Percentiles rank a stretch among this genome's conserved stretches.
phyloP scores from a whole-genome alignment of 1,140 invertebrate genomes.

The Trachymyrmex septentrionalis region DNA sequence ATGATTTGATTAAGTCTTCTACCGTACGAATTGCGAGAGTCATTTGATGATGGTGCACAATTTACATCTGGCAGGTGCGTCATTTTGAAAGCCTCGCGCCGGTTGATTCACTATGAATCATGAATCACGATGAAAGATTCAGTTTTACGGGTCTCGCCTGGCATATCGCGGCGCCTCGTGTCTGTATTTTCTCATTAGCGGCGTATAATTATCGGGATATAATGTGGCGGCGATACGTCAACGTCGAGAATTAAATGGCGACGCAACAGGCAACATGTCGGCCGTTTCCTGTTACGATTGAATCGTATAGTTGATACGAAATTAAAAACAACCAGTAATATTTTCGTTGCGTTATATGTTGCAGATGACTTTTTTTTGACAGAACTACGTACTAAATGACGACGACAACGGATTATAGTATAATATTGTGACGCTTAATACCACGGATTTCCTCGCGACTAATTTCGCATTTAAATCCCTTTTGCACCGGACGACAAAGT shows the following conservation, averaged over 20 bases:
- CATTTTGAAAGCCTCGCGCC: conserved; percentile 24
- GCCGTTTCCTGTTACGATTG: not conserved
- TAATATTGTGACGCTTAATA: conserved; percentile 20
- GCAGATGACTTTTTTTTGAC: not conserved
- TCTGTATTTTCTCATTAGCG: conserved; percentile 62
- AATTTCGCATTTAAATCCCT: conserved; percentile 35
- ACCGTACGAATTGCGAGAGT: not conserved
- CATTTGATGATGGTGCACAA: conserved; percentile 42
- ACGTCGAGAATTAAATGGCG: conserved; percentile 66
- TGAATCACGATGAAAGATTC: conserved; percentile 52
- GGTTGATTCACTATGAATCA: conserved; percentile 44
- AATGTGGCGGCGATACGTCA: conserved; percentile 58
- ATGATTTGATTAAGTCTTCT: conserved; percentile 41
- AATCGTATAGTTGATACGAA: not conserved
- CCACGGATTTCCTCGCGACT: conserved; percentile 24
- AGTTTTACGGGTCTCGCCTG: conserved; percentile 32
- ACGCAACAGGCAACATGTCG: conserved; percentile 63
- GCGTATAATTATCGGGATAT: conserved; percentile 53
- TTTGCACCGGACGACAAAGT: not conserved
- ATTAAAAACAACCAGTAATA: not conserved
- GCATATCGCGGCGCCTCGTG: not conserved
- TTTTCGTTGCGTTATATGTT: not conserved
- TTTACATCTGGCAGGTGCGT: not conserved
- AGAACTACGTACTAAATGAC: not conserved
- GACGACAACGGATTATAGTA: not conserved